Conservation (phyloP, 2,888 invertebrate species). For the Scelioninae gen. 2 region DNA sequence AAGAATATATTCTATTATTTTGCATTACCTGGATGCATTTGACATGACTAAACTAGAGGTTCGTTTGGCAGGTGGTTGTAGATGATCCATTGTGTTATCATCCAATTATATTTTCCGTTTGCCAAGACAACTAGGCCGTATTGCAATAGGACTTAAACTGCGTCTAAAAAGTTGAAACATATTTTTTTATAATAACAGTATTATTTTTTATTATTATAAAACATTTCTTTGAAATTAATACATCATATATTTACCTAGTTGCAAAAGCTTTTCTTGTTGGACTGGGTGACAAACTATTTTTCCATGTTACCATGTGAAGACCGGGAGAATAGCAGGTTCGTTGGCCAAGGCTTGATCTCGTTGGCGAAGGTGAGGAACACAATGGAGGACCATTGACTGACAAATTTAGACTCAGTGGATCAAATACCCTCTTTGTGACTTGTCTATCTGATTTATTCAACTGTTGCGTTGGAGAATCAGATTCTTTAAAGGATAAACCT, state of each 20-base stretch:
- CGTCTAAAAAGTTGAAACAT: constrained; percentile 75
- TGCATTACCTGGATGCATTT: constrained; percentile 70
- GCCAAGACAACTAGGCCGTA: constrained; percentile 78
- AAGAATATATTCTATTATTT: too few species aligned
- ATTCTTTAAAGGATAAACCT: constrained; percentile 75
- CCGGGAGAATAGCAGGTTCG: constrained; percentile 79
- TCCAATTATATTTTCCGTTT: constrained; percentile 82
- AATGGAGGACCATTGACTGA: constrained; percentile 75
- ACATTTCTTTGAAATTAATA: too few species aligned
- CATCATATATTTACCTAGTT: constrained; percentile 77
- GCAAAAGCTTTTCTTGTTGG: constrained; percentile 90
- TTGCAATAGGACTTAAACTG: constrained; percentile 91
- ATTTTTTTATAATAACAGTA: constrained; percentile 13
- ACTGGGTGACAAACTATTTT: constrained; percentile 84
- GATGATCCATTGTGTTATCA: constrained; percentile 74
- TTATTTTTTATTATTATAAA: too few species aligned
- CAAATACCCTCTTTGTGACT: constrained; percentile 70
- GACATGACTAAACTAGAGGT: constrained; percentile 73
- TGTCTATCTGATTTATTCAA: constrained; percentile 68
- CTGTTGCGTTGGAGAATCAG: constrained; percentile 70
- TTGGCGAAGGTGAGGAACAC: constrained; percentile 81
- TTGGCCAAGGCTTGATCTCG: constrained; percentile 75
- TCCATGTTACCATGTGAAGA: constrained; percentile 76
- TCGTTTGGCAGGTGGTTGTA: constrained; percentile 74
- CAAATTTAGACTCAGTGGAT: constrained; percentile 74